Evolutionary conservation across 2,888 invertebrate species (phyloP).

Genomic region (Syritta pipiens): DNA sequence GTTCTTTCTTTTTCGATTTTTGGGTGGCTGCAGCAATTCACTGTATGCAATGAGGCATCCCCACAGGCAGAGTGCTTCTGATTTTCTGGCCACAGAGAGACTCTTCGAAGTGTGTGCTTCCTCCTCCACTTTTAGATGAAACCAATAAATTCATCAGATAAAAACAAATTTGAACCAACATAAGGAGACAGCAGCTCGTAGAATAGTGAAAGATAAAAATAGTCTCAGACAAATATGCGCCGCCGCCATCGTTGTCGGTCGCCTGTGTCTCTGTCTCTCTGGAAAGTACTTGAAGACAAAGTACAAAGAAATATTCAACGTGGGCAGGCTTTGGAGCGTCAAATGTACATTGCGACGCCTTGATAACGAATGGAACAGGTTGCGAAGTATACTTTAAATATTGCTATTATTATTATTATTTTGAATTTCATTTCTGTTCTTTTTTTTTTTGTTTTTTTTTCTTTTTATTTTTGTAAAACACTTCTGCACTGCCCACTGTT

Average conservation of each 20-base stretch:
- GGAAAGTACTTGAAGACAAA: conserved; percentile 30
- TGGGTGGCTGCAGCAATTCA: conserved; percentile 1
- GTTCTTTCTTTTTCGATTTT: background rate
- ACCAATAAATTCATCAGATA: conserved; percentile 60
- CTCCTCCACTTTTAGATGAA: conserved; percentile 20
- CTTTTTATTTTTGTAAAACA: conserved; percentile 19
- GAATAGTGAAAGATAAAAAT: conserved; percentile 49
- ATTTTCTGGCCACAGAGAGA: background rate
- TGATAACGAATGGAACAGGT: conserved; percentile 62
- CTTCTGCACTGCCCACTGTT: conserved; percentile 47
- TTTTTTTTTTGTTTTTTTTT: conserved; percentile 2
- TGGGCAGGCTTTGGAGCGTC: conserved; percentile 59
- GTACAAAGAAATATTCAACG: conserved; percentile 56
- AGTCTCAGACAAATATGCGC: conserved; percentile 49
- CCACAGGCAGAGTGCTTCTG: background rate
- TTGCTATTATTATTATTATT: conserved; percentile 53
- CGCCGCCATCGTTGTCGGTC: too few relatives aligned
- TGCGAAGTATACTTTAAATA: conserved; percentile 34
- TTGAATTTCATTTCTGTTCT: conserved; percentile 16
- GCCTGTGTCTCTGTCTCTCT: conserved; percentile 43
- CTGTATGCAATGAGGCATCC: conserved; percentile 2
- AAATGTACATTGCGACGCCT: conserved; percentile 65
- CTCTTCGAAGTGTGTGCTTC: background rate
- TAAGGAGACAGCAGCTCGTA: conserved; percentile 43
- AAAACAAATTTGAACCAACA: conserved; percentile 42